Evolutionary conservation across 2,113 vertebrate genomes (phyloP), one percentile per base, ranked within the genome.

Genomic region (Solea solea): DNA sequence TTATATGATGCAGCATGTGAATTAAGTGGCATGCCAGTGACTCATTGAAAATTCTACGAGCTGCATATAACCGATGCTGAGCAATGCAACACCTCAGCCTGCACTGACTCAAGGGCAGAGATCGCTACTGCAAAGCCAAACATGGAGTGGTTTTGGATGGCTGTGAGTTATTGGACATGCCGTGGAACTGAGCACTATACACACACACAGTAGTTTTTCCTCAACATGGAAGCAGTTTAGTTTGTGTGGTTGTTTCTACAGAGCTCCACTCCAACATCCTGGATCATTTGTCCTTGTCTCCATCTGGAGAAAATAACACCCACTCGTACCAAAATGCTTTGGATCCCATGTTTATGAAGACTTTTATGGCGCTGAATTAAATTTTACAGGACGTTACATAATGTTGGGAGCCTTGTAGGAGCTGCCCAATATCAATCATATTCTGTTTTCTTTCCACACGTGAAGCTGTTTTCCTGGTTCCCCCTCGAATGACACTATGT

Each of bases 81-180:
- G 88, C 76, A 85, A 84, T 82, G 76, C 74, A 85, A 78, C 81
- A 76, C 85, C 78, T 83, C 76, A 40, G 78, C 63, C 83, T 85
- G 80, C 59, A 53, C 76, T 72, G 77, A 83, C 80, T 89, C 86
- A 85, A 90, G 80, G 78, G 79, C 72, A 9, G 41, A 34, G 70
- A 77, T 51, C 51, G 78, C 74, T 60, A 44, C 52, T 59, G 69
- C 74, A 65, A 78, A 82, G 65, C 86, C 85, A 89, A 89, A 90
- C 88, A 88, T 78, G 80, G 84, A 81, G 57, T 6, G 74, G 13
- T 70, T 86, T 69, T 51, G 67, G 74, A 76, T 76, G 14, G 59
- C 62, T 51, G 7, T 59, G 71, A 76, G 44, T 63, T 70, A 61
- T 68, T 73, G 67, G 69, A 78, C 41, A 11, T 54, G 25, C 51